Conservation (phyloP, 1,140 invertebrate genomes). For the Pogonomyrmex barbatus region DNA sequence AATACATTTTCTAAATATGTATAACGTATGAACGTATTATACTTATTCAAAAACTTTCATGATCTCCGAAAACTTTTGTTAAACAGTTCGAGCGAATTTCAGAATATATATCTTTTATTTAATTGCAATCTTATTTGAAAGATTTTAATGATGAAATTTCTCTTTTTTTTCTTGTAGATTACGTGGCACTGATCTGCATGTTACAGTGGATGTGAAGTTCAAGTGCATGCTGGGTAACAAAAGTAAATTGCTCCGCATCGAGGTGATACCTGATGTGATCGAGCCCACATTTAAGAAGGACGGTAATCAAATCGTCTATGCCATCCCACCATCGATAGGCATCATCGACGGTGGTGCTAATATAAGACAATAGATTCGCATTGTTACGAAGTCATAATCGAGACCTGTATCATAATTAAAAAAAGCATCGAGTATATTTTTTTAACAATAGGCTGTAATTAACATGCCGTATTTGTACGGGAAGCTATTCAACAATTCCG, state of each 20-base stretch:
- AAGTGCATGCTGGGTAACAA: conserved; percentile 92
- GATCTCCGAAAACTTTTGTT: neutral
- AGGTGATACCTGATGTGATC: conserved; percentile 87
- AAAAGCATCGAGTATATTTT: conserved; percentile 15
- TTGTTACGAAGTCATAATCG: conserved; percentile 65
- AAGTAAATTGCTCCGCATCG: conserved; percentile 88
- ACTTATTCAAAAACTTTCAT: neutral
- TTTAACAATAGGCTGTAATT: conserved; percentile 1
- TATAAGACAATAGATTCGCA: conserved; percentile 76
- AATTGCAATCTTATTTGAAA: conserved; percentile 22
- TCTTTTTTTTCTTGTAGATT: conserved; percentile 83
- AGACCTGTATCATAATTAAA: conserved; percentile 7
- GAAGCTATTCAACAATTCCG: neutral
- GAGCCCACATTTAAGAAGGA: conserved; percentile 89
- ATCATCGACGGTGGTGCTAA: conserved; percentile 80
- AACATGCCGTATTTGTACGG: neutral
- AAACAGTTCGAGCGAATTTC: neutral
- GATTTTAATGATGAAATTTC: neutral
- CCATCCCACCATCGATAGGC: conserved; percentile 85
- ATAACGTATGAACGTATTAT: conserved; percentile 4
- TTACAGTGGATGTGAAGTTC: conserved; percentile 88
- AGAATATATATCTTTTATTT: conserved; percentile 19
- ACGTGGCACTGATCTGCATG: conserved; percentile 88
- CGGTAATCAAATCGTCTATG: conserved; percentile 86
- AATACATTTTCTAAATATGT: neutral